Percentiles rank a stretch among this genome's conserved stretches.
These are phyloP conservation scores for Stegophylla sp. DNA, from an alignment of 2,888 invertebrate genomes.

Conservation along the genomic window DNA sequence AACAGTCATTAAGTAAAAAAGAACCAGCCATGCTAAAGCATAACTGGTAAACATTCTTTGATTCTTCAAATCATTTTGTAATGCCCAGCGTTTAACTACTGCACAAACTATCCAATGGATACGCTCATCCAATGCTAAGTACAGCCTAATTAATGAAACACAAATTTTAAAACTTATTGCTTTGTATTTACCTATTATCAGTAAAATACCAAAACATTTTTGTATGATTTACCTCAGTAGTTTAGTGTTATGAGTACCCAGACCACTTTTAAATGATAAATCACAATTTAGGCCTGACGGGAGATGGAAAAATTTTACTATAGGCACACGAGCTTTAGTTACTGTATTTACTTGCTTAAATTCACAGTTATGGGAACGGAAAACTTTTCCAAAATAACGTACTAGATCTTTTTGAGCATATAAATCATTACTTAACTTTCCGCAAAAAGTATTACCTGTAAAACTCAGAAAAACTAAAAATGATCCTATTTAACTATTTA, in stretches of 20 bases:
- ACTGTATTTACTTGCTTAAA: conserved; percentile 58
- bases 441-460: conserved; percentile 32
- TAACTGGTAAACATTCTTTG: conserved; percentile 61
- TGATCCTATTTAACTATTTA: too few species aligned
- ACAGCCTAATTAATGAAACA: conserved; percentile 58
- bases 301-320: conserved; percentile 60
- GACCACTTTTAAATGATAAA: conserved; percentile 61
- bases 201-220: neutral
- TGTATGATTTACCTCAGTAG: conserved; percentile 59
- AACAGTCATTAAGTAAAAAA: conserved; percentile 61
- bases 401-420: conserved; percentile 48
- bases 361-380: conserved; percentile 45
- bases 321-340: conserved; percentile 60
- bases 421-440: conserved; percentile 35
- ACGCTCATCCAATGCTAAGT: conserved; percentile 60
- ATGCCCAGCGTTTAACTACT: conserved; percentile 61
- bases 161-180: neutral
- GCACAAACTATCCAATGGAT: conserved; percentile 61
- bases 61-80: conserved; percentile 60
- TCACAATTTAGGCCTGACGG: conserved; percentile 59
- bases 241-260: conserved; percentile 61
- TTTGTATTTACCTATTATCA: neutral
- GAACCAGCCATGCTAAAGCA: conserved; percentile 61
- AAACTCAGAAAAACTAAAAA: neutral
- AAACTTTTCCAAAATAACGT: conserved; percentile 55